phyloP scores from a whole-genome alignment of 1,140 invertebrate genomes.

The Tachypleus tridentatus region DNA sequence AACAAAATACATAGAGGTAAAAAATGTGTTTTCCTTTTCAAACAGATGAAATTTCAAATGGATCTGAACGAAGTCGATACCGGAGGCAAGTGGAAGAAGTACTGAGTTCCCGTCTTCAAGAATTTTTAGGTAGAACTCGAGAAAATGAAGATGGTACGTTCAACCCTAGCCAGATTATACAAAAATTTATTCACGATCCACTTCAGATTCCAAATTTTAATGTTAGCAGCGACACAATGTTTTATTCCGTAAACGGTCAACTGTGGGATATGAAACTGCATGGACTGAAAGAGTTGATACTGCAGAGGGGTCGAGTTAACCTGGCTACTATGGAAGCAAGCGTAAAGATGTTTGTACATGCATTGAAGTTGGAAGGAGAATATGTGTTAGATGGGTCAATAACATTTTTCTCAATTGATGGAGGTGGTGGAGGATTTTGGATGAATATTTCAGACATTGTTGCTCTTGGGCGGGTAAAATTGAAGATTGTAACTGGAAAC shows the following conservation, averaged over 20 bases:
- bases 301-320: constrained; percentile 16
- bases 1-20: no score
- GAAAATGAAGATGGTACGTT: constrained; percentile 4
- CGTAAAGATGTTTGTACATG: constrained; percentile 13
- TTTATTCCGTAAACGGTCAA: constrained; percentile 9
- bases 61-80: no score
- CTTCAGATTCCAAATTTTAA: constrained; percentile 15
- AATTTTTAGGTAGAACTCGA: no score
- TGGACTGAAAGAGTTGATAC: constrained; percentile 14
- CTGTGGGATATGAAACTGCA: constrained; percentile 16
- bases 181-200: constrained; percentile 19
- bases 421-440: constrained; percentile 22
- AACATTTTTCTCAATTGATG: constrained; percentile 13
- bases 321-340: constrained; percentile 16
- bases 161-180: constrained; percentile 11
- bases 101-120: no score
- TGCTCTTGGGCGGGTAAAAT: constrained; percentile 3
- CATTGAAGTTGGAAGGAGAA: constrained; percentile 15
- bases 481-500: background rate
- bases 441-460: constrained; percentile 22
- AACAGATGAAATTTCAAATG: no score
- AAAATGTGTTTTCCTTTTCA: no score
- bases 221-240: constrained; percentile 9
- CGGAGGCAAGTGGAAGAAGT: no score
- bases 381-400: constrained; percentile 21